Evolutionary conservation across 2,888 invertebrate genomes (phyloP), one percentile per base, ranked within the genome.

Genomic region (Polietes domitor): DNA sequence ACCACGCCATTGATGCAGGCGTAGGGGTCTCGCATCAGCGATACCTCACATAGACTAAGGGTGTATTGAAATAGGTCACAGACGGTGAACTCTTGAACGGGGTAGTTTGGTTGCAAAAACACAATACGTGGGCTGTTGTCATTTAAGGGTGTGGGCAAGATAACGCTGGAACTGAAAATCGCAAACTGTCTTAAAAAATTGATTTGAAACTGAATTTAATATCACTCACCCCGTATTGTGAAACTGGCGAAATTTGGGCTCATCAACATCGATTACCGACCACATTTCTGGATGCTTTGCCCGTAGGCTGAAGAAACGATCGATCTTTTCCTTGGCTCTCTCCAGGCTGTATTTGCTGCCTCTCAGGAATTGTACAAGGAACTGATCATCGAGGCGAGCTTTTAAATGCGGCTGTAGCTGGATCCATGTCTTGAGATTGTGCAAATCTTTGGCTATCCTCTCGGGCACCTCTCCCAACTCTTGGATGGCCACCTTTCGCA

Each of bases 21-120:
- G 88, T 94, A 93, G 88, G 95, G 95, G 87, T 95, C 94, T 87
- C 95, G 94, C 28, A 93, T 93, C 88, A 61, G 28, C n/a, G 32
- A 17, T 6, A 17, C 6, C 32, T 61, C 61, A 61, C n/a, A 15
- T 4, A 17, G 2, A 5, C 28, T 32, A 61, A 12, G n/a, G n/a
- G n/a, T 17, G 0, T 28, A 7, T 7, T 26, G 61, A 6, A 17
- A 7, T 4, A 61, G n/a, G 4, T 61, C 61, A 1, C n/a, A 28
- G n/a, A 61, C 32, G 61, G 28, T 5, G n/a, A n/a, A 61, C 17
- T 28, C 2, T 0, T 2, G n/a, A 4, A 32, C 7, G 17, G 26
- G n/a, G 32, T 28, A 32, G n/a, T n/a, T n/a, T 4, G 28, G 32
- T 3, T 32, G 61, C 28, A n/a, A 61, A 32, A 61, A 4, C 15